phyloP scores from a whole-genome alignment of 2,888 invertebrate species.

The Polymixis lichenea region DNA sequence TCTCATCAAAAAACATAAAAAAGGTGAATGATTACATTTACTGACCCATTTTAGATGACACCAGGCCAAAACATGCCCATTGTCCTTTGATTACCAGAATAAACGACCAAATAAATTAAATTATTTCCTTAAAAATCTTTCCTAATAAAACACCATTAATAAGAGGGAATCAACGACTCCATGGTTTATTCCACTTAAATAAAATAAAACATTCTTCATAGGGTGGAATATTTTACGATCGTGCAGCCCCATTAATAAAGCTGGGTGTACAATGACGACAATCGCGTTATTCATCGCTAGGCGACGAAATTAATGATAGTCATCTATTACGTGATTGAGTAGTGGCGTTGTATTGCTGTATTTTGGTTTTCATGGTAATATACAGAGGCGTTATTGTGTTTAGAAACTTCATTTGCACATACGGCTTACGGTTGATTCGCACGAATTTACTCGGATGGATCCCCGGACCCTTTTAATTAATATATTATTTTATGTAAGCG shows the following conservation, averaged over 20 bases:
- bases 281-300: slow-evolving; percentile 67
- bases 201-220: slow-evolving; percentile 50
- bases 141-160: slow-evolving; percentile 22
- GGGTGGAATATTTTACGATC: slow-evolving; percentile 52
- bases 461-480: too few relatives aligned
- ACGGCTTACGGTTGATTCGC: too few relatives aligned
- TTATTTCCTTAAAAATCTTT: neutral
- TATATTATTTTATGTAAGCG: too few relatives aligned
- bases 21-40: neutral
- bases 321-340: slow-evolving; percentile 64
- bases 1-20: neutral
- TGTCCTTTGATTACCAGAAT: neutral
- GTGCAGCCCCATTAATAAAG: slow-evolving; percentile 68
- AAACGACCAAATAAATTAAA: neutral
- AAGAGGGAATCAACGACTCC: slow-evolving; percentile 4
- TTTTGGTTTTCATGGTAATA: slow-evolving; percentile 12
- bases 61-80: neutral
- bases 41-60: neutral
- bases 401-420: neutral
- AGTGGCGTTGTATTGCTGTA: slow-evolving; percentile 47
- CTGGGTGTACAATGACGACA: slow-evolving; percentile 68
- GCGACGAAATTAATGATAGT: slow-evolving; percentile 63
- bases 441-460: too few relatives aligned
- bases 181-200: slow-evolving; percentile 43
- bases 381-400: neutral